These are phyloP conservation scores for Cygnus atratus DNA, from an alignment of 2,113 vertebrate genomes.

Conservation along the genomic window DNA sequence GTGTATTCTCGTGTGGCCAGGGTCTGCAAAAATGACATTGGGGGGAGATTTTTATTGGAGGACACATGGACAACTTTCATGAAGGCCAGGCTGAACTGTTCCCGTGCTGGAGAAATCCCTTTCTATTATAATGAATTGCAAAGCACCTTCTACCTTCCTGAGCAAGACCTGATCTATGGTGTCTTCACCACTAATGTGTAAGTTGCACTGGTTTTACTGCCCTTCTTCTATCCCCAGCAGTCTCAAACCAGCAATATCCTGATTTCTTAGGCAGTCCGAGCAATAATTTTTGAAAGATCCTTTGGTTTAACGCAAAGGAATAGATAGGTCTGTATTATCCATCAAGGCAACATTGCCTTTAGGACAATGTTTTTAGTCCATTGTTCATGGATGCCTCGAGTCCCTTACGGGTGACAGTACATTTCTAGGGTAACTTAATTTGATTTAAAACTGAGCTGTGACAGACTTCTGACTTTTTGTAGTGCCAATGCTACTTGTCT, in stretches of 20 bases:
- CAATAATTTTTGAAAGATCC: background rate
- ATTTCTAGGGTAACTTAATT: background rate
- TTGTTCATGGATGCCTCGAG: background rate
- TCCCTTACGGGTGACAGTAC: background rate
- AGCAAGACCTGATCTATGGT: slow-evolving; percentile 89
- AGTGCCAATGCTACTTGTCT: background rate
- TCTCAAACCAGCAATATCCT: background rate
- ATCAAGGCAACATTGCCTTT: background rate
- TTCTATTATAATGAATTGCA: slow-evolving; percentile 92
- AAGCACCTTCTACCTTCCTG: slow-evolving; percentile 89
- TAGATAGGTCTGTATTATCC: background rate
- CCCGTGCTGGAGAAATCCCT: slow-evolving; percentile 88
- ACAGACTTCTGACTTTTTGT: background rate
- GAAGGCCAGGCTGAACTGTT: slow-evolving; percentile 90
- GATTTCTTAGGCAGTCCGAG: background rate
- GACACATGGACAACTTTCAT: slow-evolving; percentile 93
- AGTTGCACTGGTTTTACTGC: slow-evolving; percentile 55
- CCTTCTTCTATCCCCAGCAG: background rate
- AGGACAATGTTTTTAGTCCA: background rate
- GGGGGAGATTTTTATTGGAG: slow-evolving; percentile 89
- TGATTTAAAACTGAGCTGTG: background rate
- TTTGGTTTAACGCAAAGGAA: background rate
- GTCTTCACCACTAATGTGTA: slow-evolving; percentile 92
- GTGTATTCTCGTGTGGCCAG: slow-evolving; percentile 90
- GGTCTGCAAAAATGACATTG: slow-evolving; percentile 89